A percentile compares a stretch with the other conserved stretches of the same genome.
Conservation (phyloP, 2,888 invertebrate genomes). For the Tiliacea aurago region DNA sequence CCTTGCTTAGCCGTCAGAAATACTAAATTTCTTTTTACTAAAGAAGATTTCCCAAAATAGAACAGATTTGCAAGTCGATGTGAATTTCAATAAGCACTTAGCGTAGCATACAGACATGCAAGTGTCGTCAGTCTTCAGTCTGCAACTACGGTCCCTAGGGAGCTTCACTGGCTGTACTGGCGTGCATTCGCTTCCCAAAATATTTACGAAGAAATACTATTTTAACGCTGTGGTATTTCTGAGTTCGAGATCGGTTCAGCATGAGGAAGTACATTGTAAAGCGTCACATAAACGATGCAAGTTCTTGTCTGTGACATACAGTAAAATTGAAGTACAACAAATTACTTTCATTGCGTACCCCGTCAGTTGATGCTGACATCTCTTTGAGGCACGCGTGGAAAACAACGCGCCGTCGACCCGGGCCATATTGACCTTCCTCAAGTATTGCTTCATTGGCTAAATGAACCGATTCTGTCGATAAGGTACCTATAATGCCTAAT, state of each 20-base stretch:
- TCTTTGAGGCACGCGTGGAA: no score
- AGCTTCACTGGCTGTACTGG: conserved; percentile 7
- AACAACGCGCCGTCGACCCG: no score
- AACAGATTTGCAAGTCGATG: conserved; percentile 14
- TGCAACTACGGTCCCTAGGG: conserved; percentile 24
- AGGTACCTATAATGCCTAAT: neutral
- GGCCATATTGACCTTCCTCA: no score
- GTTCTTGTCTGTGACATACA: neutral
- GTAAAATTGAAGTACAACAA: neutral
- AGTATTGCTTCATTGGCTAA: no score
- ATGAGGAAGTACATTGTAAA: no score
- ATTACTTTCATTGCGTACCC: no score
- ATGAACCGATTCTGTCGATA: no score
- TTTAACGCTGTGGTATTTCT: conserved; percentile 8
- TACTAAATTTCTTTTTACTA: neutral
- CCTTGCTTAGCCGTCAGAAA: neutral
- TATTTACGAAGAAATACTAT: conserved; percentile 6
- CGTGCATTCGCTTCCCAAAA: conserved; percentile 15
- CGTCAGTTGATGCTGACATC: no score
- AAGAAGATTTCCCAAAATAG: conserved; percentile 3
- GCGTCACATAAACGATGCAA: no score
- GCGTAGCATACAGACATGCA: conserved; percentile 14
- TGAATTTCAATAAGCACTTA: conserved; percentile 40
- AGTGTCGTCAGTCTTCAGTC: conserved; percentile 21
- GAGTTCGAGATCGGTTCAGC: neutral